Base-by-base conservation (phyloP, 1,140 invertebrate genomes). In the Solenopsis invicta region DNA sequence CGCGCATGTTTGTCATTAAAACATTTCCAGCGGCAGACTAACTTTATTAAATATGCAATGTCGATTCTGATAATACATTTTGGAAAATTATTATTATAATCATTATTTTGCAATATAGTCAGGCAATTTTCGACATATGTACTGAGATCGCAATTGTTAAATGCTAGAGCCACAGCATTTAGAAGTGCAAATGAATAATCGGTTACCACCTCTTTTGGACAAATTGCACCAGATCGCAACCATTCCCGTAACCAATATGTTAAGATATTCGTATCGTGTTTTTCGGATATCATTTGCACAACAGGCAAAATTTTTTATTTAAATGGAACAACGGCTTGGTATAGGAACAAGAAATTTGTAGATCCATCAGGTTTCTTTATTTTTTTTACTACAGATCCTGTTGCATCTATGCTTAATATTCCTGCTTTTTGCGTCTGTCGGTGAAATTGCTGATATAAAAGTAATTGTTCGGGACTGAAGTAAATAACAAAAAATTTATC, bases 1-100 rank as follows among this genome's bases (percentile, higher is more conserved):
- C 13, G 61, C 29, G 12, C 16, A 52, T 62, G 72, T 21, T 69
- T 41, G 13, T 71, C 37, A 0, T 80, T 61, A 34, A 91, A 89
- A 50, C 87, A 89, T 37, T 59, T 75, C 81, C 88, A 89, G 18
- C 84, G 29, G 4, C 78, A 41, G 4, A 91, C 76, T 9, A 56
- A 37, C 45, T 89, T 86, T 1, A 91, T 89, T 0, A 91, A 59
- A 62, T 89, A 87, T 0, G 90, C 87, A 12, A 89, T 89, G 37
- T 91, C 88, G 24, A 91, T 85, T n/a, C 62, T n/a, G n/a, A 80
- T 13, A 66, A 80, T 34, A 29, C 29, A 29, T 29, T 29, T 29
- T 29, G 29, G 29, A 29, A 29, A 29, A 29, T 29, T 29, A 29
- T 29, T 29, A 29, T 29, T 29, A 29, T 29, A n/a, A n/a, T 41